Evolutionary conservation across 2,113 vertebrate genomes (phyloP).

Genomic region (Lepus europaeus): DNA sequence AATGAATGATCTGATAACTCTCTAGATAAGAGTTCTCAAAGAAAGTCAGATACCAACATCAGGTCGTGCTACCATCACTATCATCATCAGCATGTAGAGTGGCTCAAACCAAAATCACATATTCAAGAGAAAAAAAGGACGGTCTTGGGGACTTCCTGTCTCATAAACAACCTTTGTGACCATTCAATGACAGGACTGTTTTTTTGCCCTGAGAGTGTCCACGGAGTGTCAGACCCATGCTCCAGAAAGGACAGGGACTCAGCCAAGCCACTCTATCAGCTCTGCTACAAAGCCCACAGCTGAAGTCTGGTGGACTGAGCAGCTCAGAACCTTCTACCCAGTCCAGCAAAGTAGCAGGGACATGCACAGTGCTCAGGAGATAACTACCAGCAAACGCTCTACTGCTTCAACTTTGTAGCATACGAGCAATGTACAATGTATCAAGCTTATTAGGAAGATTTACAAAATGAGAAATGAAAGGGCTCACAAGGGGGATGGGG

Average conservation of each 20-base stretch:
- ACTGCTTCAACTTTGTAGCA: conserved; percentile 82
- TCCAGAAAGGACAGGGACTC: too few species aligned
- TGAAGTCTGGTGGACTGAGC: not conserved
- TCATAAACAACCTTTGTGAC: not conserved
- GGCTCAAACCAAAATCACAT: not conserved
- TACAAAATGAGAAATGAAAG: conserved; percentile 82
- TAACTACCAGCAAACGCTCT: conserved; percentile 80
- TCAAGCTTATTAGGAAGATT: conserved; percentile 79
- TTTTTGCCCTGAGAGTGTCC: not conserved
- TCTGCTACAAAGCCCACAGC: not conserved
- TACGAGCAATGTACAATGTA: conserved; percentile 77
- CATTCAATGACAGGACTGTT: not conserved
- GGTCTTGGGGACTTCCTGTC: not conserved
- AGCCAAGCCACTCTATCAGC: not conserved
- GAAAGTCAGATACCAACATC: not conserved
- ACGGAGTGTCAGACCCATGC: not conserved
- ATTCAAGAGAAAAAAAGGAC: not conserved
- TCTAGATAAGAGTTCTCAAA: not conserved
- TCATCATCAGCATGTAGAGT: too few species aligned
- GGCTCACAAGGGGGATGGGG: conserved; percentile 49
- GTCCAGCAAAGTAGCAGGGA: conserved; percentile 14
- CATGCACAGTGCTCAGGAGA: not conserved
- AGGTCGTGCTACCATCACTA: rapidly evolving
- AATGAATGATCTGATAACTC: not conserved
- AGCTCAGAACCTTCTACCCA: not conserved